Conservation (phyloP, 2,797 vertebrate species). For the Orestias chungarensis region DNA sequence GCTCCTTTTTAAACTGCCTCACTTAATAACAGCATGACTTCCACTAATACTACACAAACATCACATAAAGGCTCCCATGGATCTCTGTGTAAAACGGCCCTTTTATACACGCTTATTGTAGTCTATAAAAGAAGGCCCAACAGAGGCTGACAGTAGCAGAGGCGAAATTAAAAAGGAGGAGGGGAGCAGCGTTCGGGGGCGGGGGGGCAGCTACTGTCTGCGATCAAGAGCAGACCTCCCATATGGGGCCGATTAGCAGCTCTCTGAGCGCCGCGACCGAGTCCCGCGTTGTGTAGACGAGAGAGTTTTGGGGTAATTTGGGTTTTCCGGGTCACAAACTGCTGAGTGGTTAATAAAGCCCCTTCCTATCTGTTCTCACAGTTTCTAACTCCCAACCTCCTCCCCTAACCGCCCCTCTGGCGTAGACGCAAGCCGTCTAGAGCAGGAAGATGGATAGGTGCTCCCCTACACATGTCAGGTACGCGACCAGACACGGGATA, state of each 20-base stretch:
- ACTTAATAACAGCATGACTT: conserved; percentile 49
- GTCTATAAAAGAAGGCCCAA: conserved; percentile 68
- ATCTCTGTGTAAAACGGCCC: conserved; percentile 60
- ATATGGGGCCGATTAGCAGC: conserved; percentile 76
- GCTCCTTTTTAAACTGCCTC: conserved; percentile 25
- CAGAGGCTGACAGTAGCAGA: conserved; percentile 48
- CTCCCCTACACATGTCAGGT: conserved; percentile 63
- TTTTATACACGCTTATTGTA: conserved; percentile 62
- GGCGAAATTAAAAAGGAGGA: conserved; percentile 66
- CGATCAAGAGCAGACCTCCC: conserved; percentile 79
- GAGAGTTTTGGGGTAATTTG: conserved; percentile 80
- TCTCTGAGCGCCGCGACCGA: conserved; percentile 54
- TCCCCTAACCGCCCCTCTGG: too few relatives aligned
- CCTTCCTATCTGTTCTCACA: conserved; percentile 79
- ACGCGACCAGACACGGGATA: conserved; percentile 56
- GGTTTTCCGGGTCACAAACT: conserved; percentile 81
- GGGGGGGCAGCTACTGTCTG: conserved; percentile 76
- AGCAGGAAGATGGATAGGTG: conserved; percentile 64
- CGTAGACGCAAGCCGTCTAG: conserved; percentile 62
- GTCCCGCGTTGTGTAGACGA: conserved; percentile 65
- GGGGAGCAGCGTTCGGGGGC: conserved; percentile 8
- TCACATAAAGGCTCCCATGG: conserved; percentile 57
- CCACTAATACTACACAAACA: conserved; percentile 52
- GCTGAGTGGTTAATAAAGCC: conserved; percentile 82
- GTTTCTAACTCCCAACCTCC: conserved; percentile 53